phyloP scores from a whole-genome alignment of 2,113 vertebrate species.

The Dermatemys mawii region DNA sequence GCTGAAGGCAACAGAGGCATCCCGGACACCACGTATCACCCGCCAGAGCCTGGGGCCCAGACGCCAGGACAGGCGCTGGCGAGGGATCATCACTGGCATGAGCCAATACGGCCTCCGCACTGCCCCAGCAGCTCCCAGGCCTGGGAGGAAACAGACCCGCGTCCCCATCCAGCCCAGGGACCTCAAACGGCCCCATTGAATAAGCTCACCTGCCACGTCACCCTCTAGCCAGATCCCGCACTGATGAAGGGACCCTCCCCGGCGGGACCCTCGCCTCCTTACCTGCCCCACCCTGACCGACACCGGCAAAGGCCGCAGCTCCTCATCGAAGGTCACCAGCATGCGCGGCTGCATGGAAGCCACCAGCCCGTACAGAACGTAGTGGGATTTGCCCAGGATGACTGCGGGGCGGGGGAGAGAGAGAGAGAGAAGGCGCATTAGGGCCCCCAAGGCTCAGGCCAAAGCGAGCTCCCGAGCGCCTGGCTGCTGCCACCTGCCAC shows the following conservation, averaged over 20 bases:
- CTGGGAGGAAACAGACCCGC: neutral
- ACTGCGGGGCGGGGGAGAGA: no score
- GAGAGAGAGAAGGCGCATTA: neutral
- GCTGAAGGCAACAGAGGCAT: accelerated
- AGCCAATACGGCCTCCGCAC: neutral
- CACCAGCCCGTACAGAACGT: conserved; percentile 94
- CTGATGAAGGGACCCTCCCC: neutral
- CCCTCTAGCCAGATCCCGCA: neutral
- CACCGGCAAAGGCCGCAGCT: conserved; percentile 92
- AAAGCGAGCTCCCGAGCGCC: neutral
- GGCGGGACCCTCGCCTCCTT: conserved; percentile 16
- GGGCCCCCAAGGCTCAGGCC: neutral
- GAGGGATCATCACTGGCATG: neutral
- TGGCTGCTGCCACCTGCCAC: accelerated
- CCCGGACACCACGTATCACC: accelerated
- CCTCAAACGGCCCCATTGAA: neutral
- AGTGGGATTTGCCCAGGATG: conserved; percentile 97
- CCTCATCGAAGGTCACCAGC: conserved; percentile 97
- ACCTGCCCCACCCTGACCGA: conserved; percentile 98
- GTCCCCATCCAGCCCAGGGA: neutral
- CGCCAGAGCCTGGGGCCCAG: accelerated
- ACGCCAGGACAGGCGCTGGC: neutral
- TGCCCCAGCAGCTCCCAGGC: neutral
- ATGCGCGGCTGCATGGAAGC: conserved; percentile 99
- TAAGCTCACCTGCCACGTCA: neutral